Evolutionary conservation across 2,113 vertebrate species (phyloP).

Genomic region (Aleadryas rufinucha): DNA sequence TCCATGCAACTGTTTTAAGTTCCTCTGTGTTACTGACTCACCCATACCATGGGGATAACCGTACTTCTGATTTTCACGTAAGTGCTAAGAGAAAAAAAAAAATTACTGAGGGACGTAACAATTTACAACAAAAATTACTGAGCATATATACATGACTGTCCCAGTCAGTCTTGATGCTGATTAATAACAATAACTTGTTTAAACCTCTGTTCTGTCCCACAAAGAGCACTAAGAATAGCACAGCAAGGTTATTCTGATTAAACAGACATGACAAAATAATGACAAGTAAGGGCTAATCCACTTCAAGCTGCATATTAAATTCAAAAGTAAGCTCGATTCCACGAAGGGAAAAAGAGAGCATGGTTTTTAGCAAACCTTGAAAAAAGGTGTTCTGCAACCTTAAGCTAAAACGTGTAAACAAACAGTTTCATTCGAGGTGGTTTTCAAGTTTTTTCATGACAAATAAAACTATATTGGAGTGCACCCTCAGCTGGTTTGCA

Average conservation of each 20-base stretch:
- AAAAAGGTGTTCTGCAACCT: neutral
- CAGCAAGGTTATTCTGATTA: neutral
- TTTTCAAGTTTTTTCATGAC: neutral
- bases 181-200: neutral
- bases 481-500: neutral
- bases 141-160: neutral
- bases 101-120: neutral
- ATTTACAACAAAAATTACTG: too few species aligned
- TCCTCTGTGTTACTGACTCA: neutral
- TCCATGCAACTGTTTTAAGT: neutral
- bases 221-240: neutral
- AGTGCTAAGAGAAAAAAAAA: neutral
- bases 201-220: neutral
- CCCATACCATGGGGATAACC: neutral
- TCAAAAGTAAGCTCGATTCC: neutral
- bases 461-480: neutral
- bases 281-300: neutral
- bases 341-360: accelerated
- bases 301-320: neutral
- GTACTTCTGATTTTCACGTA: neutral
- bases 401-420: neutral
- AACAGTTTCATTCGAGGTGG: neutral
- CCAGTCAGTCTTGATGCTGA: neutral
- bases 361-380: neutral
- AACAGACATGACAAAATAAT: neutral